A percentile compares a stretch with the other conserved stretches of the same genome.
Conservation (phyloP, 2,797 vertebrate genomes). For the Acridotheres tristis region DNA sequence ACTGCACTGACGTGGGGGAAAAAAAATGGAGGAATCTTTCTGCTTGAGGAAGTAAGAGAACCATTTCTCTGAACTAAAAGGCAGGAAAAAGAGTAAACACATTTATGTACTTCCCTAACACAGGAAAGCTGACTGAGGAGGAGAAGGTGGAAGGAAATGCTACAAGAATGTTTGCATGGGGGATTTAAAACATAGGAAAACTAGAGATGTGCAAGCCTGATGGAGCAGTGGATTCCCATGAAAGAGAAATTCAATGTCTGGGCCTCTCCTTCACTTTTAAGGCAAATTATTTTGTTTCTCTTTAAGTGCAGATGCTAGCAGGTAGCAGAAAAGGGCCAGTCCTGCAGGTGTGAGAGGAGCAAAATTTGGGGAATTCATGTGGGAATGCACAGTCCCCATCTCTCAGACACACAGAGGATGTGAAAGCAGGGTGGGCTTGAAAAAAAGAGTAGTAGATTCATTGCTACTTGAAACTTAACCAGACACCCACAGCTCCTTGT, state of each 20-base stretch:
- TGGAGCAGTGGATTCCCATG: constrained; percentile 68
- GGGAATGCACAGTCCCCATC: background rate
- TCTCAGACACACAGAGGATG: background rate
- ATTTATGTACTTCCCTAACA: background rate
- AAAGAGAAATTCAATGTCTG: constrained; percentile 56
- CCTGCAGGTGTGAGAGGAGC: background rate
- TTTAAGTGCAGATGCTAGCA: background rate
- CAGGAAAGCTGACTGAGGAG: background rate
- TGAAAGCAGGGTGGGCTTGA: background rate
- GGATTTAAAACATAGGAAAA: background rate
- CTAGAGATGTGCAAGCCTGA: constrained; percentile 25
- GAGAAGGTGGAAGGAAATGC: background rate
- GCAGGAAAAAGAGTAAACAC: background rate
- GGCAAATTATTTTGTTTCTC: background rate
- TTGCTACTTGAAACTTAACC: background rate
- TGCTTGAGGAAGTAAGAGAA: background rate
- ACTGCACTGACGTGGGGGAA: background rate
- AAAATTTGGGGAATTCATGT: background rate
- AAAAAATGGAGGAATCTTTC: background rate
- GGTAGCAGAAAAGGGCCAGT: background rate
- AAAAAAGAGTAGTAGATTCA: background rate
- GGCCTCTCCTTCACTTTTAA: background rate
- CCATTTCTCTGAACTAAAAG: background rate
- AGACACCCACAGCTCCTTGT: background rate
- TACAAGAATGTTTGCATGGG: background rate